These are phyloP conservation scores for Amiota minor DNA, from an alignment of 2,888 invertebrate genomes.

Conservation along the genomic window DNA sequence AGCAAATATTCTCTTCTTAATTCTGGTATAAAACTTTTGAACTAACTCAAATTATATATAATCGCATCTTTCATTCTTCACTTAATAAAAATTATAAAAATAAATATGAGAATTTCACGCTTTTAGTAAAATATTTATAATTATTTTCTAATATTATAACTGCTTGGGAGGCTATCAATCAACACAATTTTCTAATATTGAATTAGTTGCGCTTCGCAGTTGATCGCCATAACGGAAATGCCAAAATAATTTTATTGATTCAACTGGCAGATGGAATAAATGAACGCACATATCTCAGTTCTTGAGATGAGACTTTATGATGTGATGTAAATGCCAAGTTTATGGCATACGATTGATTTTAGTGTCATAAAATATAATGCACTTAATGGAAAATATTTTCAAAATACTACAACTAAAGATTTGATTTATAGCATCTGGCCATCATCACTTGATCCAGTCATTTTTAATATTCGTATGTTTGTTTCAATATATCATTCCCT, in stretches of 20 bases:
- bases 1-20: neutral
- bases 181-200: constrained; percentile 41
- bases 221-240: constrained; percentile 61
- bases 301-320: constrained; percentile 23
- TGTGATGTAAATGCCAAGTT: constrained; percentile 51
- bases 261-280: constrained; percentile 26
- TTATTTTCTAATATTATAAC: too few species aligned
- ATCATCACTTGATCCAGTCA: too few species aligned
- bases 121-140: too few species aligned
- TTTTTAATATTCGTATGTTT: too few species aligned
- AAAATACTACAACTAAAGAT: neutral
- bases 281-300: constrained; percentile 37
- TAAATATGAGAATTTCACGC: too few species aligned
- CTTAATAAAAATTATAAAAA: neutral
- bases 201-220: constrained; percentile 42
- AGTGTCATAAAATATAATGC: neutral
- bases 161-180: constrained; percentile 39
- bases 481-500: too few species aligned
- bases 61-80: neutral
- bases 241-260: constrained; percentile 38
- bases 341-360: constrained; percentile 43
- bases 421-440: too few species aligned
- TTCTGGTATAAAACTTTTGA: neutral
- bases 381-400: neutral
- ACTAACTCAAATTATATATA: neutral